phyloP scores from a whole-genome alignment of 2,113 vertebrate genomes.

The Myotis brandtii region DNA sequence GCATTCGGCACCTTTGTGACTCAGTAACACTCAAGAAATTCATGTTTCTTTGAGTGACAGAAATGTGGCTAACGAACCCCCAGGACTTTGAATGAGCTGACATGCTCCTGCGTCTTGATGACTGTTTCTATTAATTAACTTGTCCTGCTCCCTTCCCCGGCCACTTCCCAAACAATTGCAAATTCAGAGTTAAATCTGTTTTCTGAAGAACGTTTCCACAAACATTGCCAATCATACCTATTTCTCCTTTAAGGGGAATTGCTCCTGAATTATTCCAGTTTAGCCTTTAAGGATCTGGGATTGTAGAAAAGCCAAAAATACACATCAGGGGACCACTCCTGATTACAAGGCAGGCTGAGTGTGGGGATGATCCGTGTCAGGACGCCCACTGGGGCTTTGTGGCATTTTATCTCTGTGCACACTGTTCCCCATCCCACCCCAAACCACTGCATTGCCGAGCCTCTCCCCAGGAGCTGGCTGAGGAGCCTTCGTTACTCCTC shows the following conservation, averaged over 20 bases:
- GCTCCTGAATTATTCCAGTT: not conserved
- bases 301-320: slow-evolving; percentile 45
- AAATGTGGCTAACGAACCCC: not conserved
- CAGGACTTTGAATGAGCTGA: not conserved
- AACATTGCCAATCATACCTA: not conserved
- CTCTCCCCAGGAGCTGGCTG: slow-evolving; percentile 42
- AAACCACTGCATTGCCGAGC: not conserved
- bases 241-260: slow-evolving; percentile 34
- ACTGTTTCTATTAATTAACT: not conserved
- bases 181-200: slow-evolving; percentile 14
- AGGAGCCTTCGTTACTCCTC: slow-evolving; percentile 44
- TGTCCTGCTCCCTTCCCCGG: not conserved
- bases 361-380: not conserved
- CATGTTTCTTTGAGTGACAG: not conserved
- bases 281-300: not conserved
- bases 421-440: not conserved
- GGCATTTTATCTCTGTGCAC: slow-evolving; percentile 51
- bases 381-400: not conserved
- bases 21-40: not conserved
- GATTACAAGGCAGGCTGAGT: not conserved
- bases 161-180: not conserved
- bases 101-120: not conserved
- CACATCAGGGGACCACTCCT: slow-evolving; percentile 27
- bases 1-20: not conserved
- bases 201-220: not conserved